Base-by-base conservation (phyloP, 2,888 invertebrate genomes). In the Noctua comes region DNA sequence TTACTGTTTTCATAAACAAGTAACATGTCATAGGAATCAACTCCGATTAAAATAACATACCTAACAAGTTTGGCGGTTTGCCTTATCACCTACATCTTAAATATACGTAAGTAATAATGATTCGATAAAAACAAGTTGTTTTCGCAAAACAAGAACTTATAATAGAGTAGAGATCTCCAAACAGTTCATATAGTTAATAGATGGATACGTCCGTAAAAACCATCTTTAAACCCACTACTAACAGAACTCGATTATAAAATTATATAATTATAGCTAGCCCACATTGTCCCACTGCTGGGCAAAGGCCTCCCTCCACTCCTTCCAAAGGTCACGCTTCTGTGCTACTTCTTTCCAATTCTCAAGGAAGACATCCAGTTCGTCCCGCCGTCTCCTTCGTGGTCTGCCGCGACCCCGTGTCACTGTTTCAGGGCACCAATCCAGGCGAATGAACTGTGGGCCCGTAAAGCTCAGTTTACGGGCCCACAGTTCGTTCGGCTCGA, bases 21-120 rank as follows among this genome's bases (percentile, higher is more conserved):
- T 48, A 36, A 18, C 46, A 27, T 7, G 10, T 36, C 5, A 46
- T 18, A 40, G 13, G 10, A 36, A 27, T 48, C 18, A 3, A 68
- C 46, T 57, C 21, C 6, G 13, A n/a, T 48, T 62, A 31, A n/a
- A 43, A 43, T 18, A 48, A 48, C 18, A 66, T 40, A 36, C 36
- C 36, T 36, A 66, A 66, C 4, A 66, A 40, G 24, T 43, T 66
- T 66, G 36, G 40, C 40, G 48, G 6, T 78, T 68, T 21, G 11
- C 21, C 59, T 69, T 78, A 78, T 79, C 79, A 59, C 59, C 16
- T 59, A 62, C 18, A 31, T 10, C 1, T 62, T 31, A 62, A 31
- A 62, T 62, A 31, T 31, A 62, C 16, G 6, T 27, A 16, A 8
- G 2, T 27, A 59, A 18, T 18, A 24, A 54, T 24, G 10, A 31